A percentile compares a stretch with the other conserved stretches of the same genome.
These are phyloP conservation scores for Colaptes auratus DNA, from an alignment of 2,113 vertebrate species.

Conservation along the genomic window DNA sequence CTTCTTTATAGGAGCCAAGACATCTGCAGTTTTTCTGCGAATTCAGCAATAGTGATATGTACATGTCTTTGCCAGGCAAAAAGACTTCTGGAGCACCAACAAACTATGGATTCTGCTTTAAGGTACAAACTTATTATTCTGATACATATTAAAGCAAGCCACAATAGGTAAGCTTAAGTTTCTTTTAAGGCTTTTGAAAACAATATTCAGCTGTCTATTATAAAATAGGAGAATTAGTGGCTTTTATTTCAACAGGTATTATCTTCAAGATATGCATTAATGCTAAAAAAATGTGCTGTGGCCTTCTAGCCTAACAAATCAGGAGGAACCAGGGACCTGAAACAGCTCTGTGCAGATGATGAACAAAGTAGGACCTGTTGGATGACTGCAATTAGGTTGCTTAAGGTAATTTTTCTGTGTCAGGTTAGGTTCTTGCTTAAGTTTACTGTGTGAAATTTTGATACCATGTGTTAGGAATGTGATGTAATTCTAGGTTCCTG, in stretches of 20 bases:
- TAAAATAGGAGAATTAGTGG: constrained; percentile 86
- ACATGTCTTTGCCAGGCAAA: constrained; percentile 87
- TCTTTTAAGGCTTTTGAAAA: constrained; percentile 60
- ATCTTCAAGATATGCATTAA: constrained; percentile 85
- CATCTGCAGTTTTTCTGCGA: constrained; percentile 97
- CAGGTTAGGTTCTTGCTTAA: neutral
- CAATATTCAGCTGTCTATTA: constrained; percentile 72
- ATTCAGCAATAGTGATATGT: constrained; percentile 92
- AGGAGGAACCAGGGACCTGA: constrained; percentile 90
- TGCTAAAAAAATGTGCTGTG: constrained; percentile 85
- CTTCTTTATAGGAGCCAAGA: constrained; percentile 89
- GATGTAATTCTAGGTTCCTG: neutral
- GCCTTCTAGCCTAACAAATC: constrained; percentile 90
- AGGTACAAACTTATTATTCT: constrained; percentile 86
- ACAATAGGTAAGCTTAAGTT: constrained; percentile 76
- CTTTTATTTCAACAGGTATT: constrained; percentile 90
- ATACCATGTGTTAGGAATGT: neutral
- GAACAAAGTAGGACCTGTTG: constrained; percentile 94
- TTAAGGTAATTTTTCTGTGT: constrained; percentile 85
- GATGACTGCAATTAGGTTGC: constrained; percentile 95
- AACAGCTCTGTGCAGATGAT: constrained; percentile 94
- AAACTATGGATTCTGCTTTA: constrained; percentile 94
- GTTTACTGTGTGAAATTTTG: neutral
- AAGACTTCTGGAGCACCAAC: constrained; percentile 91
- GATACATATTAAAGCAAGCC: constrained; percentile 73